These are phyloP conservation scores for Picathartes gymnocephalus DNA, from an alignment of 2,113 vertebrate species.

Conservation along the genomic window DNA sequence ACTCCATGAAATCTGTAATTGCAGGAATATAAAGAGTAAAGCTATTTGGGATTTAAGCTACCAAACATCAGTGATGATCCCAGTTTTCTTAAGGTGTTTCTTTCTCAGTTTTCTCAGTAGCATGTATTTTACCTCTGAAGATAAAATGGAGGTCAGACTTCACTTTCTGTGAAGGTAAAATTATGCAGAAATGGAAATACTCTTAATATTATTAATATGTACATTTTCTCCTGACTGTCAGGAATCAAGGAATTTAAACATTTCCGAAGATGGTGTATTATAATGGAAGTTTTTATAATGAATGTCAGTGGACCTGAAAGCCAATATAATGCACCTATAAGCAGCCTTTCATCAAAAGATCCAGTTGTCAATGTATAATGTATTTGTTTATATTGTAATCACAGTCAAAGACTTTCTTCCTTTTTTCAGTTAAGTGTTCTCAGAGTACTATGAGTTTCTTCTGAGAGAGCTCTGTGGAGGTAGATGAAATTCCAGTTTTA, in stretches of 20 bases:
- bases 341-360: background rate
- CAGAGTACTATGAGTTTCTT: background rate
- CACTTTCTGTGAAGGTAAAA: background rate
- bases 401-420: background rate
- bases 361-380: background rate
- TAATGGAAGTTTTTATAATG: background rate
- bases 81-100: background rate
- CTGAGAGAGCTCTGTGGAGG: background rate
- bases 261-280: background rate
- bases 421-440: background rate
- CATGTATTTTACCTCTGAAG: background rate
- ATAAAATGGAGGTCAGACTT: background rate
- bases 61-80: background rate
- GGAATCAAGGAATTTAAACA: background rate
- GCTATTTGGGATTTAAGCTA: background rate
- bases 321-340: background rate
- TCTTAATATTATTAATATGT: background rate
- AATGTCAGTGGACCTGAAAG: background rate
- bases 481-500: background rate
- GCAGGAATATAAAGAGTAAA: background rate
- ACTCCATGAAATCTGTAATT: background rate
- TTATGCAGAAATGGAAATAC: background rate
- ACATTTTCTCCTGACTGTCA: background rate
- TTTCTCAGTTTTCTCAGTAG: background rate
- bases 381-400: background rate